phyloP scores from a whole-genome alignment of 30 jellyfish, hydroid and myxozoan species.

The Aurelia sp. region DNA sequence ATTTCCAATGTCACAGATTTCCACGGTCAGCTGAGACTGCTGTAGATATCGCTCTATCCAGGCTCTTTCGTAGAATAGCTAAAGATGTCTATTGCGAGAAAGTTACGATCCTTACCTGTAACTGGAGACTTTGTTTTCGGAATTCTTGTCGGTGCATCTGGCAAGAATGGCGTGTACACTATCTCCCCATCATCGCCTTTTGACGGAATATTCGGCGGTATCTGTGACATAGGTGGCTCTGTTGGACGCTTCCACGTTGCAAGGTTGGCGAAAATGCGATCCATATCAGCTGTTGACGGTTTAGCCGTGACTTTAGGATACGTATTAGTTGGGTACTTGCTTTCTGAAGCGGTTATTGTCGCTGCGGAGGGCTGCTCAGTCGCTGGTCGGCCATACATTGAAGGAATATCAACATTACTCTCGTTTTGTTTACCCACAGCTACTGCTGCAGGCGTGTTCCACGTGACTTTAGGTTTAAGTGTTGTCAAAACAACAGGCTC shows the following conservation, averaged over 20 bases:
- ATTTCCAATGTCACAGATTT: too few relatives aligned
- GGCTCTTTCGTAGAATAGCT: too few relatives aligned
- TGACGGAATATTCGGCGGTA: conserved; percentile 49
- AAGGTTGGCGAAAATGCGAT: conserved; percentile 34
- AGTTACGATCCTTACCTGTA: not conserved
- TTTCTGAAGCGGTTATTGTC: conserved; percentile 4
- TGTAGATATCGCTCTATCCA: too few relatives aligned
- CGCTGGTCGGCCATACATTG: conserved; percentile 25
- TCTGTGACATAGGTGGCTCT: conserved; percentile 27
- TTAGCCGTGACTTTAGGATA: conserved; percentile 14
- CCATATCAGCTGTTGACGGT: conserved; percentile 49
- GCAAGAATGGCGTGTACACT: conserved; percentile 44
- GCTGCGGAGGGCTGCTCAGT: conserved; percentile 7
- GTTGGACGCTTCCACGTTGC: conserved; percentile 57
- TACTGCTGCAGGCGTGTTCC: conserved; percentile 48
- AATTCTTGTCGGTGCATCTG: conserved; percentile 54
- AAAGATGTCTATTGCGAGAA: too few relatives aligned
- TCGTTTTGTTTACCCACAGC: conserved; percentile 30
- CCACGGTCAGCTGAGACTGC: too few relatives aligned
- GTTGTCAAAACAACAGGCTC: conserved; percentile 13
- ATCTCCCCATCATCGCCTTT: conserved; percentile 50
- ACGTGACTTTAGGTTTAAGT: conserved; percentile 36
- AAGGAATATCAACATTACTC: conserved; percentile 25
- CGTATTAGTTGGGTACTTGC: conserved; percentile 10
- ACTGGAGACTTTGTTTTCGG: conserved; percentile 9